These are phyloP conservation scores for Pterocles gutturalis DNA, from an alignment of 2,113 vertebrate species.

Conservation along the genomic window DNA sequence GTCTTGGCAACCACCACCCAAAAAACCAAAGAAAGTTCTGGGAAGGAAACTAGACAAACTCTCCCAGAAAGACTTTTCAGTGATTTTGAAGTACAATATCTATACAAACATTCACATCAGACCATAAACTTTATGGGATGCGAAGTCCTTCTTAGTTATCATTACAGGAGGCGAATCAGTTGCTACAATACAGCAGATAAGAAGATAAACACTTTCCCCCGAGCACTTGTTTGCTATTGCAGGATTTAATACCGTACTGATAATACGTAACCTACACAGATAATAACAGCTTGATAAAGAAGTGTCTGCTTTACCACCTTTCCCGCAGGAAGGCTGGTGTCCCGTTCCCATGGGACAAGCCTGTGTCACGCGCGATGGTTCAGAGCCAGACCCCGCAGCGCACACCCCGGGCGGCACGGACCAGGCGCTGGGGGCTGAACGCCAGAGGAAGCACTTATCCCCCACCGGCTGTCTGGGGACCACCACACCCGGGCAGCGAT, in stretches of 20 bases:
- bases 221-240: not conserved
- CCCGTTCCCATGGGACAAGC: not conserved
- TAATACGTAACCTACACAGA: not conserved
- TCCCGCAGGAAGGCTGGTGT: not conserved
- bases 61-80: not conserved
- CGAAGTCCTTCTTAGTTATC: constrained; percentile 18
- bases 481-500: not conserved
- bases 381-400: not conserved
- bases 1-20: not conserved
- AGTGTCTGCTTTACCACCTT: not conserved
- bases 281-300: not conserved
- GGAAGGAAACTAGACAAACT: not conserved
- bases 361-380: rapidly evolving
- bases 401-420: rapidly evolving
- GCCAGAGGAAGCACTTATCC: rapidly evolving
- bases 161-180: not conserved
- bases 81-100: not conserved
- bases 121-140: not conserved
- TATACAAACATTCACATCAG: not conserved
- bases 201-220: not conserved
- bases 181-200: not conserved
- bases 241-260: not conserved
- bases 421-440: not conserved
- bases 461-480: rapidly evolving
- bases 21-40: not conserved